Percentiles rank a stretch among this genome's conserved stretches.
Conservation (phyloP, 2,113 vertebrate species). For the Platysteira castanea region DNA sequence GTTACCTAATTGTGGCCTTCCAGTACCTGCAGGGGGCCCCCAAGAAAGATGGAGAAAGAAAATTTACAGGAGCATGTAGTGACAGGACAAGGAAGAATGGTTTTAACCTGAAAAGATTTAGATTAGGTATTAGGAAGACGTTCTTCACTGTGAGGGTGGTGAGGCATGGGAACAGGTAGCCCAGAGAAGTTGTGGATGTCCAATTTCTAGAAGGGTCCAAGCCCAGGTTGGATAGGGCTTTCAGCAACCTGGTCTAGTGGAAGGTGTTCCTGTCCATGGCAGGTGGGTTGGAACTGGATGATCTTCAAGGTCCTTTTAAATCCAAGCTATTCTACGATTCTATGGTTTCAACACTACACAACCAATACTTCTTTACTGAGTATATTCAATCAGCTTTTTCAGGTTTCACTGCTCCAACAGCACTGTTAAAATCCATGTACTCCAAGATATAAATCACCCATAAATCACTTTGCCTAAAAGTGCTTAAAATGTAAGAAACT, state of each 20-base stretch:
- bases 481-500: neutral
- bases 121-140: neutral
- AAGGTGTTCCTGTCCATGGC: too few species aligned
- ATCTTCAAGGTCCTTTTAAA: neutral
- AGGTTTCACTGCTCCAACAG: neutral
- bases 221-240: neutral
- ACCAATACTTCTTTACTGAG: neutral
- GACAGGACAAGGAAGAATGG: neutral
- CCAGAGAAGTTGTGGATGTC: neutral
- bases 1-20: neutral
- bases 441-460: neutral
- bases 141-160: neutral
- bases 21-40: neutral
- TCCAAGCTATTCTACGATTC: neutral
- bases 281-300: neutral
- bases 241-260: neutral
- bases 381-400: neutral
- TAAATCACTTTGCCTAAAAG: neutral
- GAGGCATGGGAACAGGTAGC: accelerated
- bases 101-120: neutral
- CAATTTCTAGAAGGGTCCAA: neutral
- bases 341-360: neutral
- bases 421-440: neutral
- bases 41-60: neutral
- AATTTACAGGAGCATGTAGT: neutral